phyloP scores from a whole-genome alignment of 2,113 vertebrate genomes.

The Anser brachyrhynchus region DNA sequence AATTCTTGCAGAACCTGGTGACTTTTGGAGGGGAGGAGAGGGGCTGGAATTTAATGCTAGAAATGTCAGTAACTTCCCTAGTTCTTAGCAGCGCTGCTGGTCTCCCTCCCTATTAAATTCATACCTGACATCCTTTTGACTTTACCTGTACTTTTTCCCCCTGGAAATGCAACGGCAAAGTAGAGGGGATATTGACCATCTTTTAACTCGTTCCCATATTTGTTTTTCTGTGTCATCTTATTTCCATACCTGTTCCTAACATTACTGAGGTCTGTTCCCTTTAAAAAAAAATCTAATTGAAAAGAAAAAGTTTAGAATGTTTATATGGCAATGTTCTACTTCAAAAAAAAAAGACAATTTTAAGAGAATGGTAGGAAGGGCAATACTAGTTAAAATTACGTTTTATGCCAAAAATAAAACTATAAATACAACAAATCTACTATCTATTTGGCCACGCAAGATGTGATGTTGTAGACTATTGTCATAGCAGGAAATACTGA shows the following conservation, averaged over 20 bases:
- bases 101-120: accelerated
- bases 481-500: background rate
- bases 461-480: background rate
- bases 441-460: background rate
- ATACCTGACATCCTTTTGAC: background rate
- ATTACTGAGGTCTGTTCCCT: background rate
- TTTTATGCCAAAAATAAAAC: background rate
- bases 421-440: background rate
- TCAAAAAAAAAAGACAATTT: background rate
- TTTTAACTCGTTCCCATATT: background rate
- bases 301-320: background rate
- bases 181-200: background rate
- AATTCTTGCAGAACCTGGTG: background rate
- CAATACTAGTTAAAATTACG: background rate
- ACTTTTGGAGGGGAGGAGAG: too few relatives aligned
- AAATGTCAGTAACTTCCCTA: background rate
- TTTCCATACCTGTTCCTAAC: background rate
- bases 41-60: background rate
- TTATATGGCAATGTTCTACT: background rate
- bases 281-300: background rate
- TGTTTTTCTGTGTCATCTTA: background rate
- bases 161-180: background rate
- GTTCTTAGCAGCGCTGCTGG: background rate
- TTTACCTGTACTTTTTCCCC: background rate
- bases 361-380: background rate